These are phyloP conservation scores for Furcula furcula DNA, from an alignment of 2,888 invertebrate genomes.

Conservation along the genomic window DNA sequence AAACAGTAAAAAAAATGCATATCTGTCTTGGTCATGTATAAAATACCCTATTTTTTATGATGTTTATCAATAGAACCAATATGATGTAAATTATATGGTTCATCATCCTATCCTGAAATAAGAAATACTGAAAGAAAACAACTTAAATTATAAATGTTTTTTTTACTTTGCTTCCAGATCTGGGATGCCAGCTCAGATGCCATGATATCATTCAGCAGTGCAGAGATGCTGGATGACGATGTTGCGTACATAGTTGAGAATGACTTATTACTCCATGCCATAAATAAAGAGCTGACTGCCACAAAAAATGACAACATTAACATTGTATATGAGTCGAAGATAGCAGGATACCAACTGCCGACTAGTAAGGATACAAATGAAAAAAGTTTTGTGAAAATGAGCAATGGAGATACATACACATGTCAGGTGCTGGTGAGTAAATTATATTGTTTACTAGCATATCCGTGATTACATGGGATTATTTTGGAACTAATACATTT, in stretches of 20 bases:
- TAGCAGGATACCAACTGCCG: slow-evolving; percentile 84
- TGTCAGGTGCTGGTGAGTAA: slow-evolving; percentile 87
- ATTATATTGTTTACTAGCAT: background rate
- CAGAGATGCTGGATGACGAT: slow-evolving; percentile 86
- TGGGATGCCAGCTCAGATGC: slow-evolving; percentile 97
- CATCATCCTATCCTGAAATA: too few species aligned
- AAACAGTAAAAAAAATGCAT: too few species aligned
- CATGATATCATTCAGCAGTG: slow-evolving; percentile 90
- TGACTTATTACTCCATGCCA: slow-evolving; percentile 90
- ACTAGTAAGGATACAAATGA: slow-evolving; percentile 37
- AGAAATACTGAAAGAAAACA: background rate
- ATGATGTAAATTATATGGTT: too few species aligned
- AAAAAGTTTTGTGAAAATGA: slow-evolving; percentile 77
- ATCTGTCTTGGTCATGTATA: too few species aligned
- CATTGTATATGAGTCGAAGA: slow-evolving; percentile 86
- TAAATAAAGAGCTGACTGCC: slow-evolving; percentile 82
- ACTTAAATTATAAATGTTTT: background rate
- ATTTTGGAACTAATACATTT: too few species aligned
- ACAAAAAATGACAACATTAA: slow-evolving; percentile 80
- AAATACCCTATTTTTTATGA: too few species aligned
- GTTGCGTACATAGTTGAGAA: slow-evolving; percentile 97
- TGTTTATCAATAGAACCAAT: too few species aligned
- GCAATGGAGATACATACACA: slow-evolving; percentile 83
- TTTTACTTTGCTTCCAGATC: slow-evolving; percentile 80
- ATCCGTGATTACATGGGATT: too few species aligned